These are phyloP conservation scores for Dasypolia templi DNA, from an alignment of 2,888 invertebrate species.

Conservation along the genomic window DNA sequence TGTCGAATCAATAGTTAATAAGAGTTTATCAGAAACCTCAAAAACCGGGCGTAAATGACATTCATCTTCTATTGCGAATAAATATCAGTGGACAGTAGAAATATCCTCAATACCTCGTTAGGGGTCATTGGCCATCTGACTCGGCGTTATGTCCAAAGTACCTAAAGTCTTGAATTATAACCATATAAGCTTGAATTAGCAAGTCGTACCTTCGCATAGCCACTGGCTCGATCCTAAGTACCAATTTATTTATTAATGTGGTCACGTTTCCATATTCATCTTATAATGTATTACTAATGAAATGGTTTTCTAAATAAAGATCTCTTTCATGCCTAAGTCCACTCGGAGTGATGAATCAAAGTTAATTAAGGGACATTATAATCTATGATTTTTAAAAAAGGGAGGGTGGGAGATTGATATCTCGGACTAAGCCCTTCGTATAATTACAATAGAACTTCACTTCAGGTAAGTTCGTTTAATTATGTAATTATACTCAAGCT, in stretches of 20 bases:
- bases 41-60: not conserved
- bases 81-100: too few relatives aligned
- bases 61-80: not conserved
- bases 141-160: not conserved
- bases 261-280: conserved; percentile 5
- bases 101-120: not conserved
- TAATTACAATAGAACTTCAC: too few relatives aligned
- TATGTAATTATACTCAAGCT: too few relatives aligned
- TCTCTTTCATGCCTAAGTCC: not conserved
- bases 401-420: too few relatives aligned
- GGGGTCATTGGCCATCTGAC: not conserved
- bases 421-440: too few relatives aligned
- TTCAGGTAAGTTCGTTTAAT: too few relatives aligned
- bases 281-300: conserved; percentile 20
- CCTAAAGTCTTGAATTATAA: not conserved
- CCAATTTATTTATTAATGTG: conserved; percentile 5
- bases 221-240: not conserved
- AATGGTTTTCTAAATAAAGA: conserved; percentile 7
- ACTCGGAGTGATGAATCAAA: not conserved
- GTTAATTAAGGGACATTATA: too few relatives aligned
- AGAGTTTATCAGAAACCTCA: not conserved
- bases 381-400: too few relatives aligned
- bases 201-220: not conserved
- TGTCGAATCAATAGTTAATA: not conserved
- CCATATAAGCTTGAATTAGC: conserved; percentile 1